phyloP scores from a whole-genome alignment of 1,140 invertebrate genomes.

The Drosophila sechellia region DNA sequence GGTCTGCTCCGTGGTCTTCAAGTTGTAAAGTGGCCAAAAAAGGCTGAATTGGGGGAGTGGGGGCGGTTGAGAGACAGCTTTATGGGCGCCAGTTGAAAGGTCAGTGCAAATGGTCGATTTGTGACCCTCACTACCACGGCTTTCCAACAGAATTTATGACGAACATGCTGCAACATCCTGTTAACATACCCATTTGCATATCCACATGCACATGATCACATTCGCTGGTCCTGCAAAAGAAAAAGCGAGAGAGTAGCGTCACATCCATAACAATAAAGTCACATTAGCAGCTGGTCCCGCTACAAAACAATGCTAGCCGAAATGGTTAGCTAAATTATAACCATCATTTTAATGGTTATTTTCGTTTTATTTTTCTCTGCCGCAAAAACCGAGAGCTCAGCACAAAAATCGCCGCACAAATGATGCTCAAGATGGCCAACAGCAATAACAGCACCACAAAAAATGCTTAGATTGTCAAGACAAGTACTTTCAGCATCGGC shows the following conservation, averaged over 20 bases:
- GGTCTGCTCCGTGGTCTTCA: constrained; percentile 42
- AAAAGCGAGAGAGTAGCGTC: constrained; percentile 25
- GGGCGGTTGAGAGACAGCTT: constrained; percentile 52
- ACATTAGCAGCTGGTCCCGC: constrained; percentile 69
- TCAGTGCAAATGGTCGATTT: constrained; percentile 79
- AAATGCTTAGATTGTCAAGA: constrained; percentile 31
- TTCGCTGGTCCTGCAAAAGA: constrained; percentile 17
- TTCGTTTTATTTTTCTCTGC: constrained; percentile 37
- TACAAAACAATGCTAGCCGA: constrained; percentile 51
- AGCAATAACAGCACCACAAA: constrained; percentile 8
- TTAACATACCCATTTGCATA: constrained; percentile 75
- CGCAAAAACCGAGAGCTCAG: constrained; percentile 66
- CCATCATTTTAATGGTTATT: constrained; percentile 70
- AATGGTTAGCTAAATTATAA: constrained; percentile 78
- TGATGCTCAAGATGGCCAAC: constrained; percentile 60
- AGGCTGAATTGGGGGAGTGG: not conserved
- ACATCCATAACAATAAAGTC: constrained; percentile 74
- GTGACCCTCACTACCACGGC: constrained; percentile 38
- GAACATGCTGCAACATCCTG: constrained; percentile 75
- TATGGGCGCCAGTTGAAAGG: constrained; percentile 77
- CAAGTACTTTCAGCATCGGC: not conserved
- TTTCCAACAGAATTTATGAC: constrained; percentile 58
- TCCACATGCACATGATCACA: constrained; percentile 53
- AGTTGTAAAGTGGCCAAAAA: constrained; percentile 66
- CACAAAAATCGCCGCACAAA: constrained; percentile 68